A percentile compares a stretch with the other conserved stretches of the same genome.
phyloP scores from a whole-genome alignment of 2,797 vertebrate genomes.

The Sebastes minor region DNA sequence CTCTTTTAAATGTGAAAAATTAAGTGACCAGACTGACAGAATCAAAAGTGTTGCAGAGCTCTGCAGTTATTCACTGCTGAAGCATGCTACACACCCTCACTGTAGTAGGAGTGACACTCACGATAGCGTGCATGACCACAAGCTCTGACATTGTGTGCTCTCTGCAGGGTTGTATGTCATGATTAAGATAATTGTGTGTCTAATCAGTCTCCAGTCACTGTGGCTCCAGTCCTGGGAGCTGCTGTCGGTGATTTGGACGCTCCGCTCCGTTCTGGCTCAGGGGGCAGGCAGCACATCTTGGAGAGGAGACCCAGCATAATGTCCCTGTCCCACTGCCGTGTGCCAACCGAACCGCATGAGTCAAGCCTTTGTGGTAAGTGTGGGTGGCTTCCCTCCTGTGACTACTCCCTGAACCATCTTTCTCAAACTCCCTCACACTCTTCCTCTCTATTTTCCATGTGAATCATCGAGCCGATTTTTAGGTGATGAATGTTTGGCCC shows the following conservation, averaged over 20 bases:
- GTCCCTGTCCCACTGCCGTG: slow-evolving; percentile 50
- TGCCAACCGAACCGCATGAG: slow-evolving; percentile 70
- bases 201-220: slow-evolving; percentile 25
- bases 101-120: slow-evolving; percentile 32
- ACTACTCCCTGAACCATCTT: slow-evolving; percentile 72
- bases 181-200: slow-evolving; percentile 45
- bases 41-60: not conserved
- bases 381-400: slow-evolving; percentile 73
- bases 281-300: slow-evolving; percentile 30
- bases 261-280: slow-evolving; percentile 7
- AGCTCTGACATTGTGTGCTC: slow-evolving; percentile 10
- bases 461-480: slow-evolving; percentile 56
- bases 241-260: slow-evolving; percentile 6
- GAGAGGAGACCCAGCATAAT: slow-evolving; percentile 45
- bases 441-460: slow-evolving; percentile 44
- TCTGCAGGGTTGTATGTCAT: slow-evolving; percentile 32
- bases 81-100: slow-evolving; percentile 39
- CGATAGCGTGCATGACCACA: slow-evolving; percentile 17
- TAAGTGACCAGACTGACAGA: not conserved
- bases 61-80: slow-evolving; percentile 40
- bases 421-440: slow-evolving; percentile 48
- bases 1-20: not conserved
- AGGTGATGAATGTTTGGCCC: slow-evolving; percentile 30
- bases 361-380: slow-evolving; percentile 73
- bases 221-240: slow-evolving; percentile 31